Percentiles rank a stretch among this genome's conserved stretches.
phyloP scores from a whole-genome alignment of 1,140 invertebrate genomes.

The Drosophila yakuba region DNA sequence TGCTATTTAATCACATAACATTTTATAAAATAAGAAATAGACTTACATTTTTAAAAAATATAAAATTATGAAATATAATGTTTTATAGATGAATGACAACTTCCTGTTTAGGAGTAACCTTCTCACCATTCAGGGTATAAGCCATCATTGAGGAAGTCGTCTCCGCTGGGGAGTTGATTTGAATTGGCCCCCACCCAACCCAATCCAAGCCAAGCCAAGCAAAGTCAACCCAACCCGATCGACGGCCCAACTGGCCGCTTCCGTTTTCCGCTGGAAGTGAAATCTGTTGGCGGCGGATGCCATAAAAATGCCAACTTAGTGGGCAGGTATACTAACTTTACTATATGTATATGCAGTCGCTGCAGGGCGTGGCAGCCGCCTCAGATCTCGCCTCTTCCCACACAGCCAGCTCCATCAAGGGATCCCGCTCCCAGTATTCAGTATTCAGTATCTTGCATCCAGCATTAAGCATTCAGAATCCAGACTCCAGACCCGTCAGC shows the following conservation, averaged over 20 bases:
- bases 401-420: conserved; percentile 14
- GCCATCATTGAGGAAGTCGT: conserved; percentile 73
- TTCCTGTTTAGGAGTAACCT: too few species aligned
- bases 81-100: background rate
- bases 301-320: conserved; percentile 77
- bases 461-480: too few species aligned
- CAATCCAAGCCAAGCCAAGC: conserved; percentile 1
- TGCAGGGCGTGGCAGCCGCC: conserved; percentile 23
- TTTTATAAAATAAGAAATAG: too few species aligned
- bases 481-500: conserved; percentile 35
- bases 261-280: conserved; percentile 82
- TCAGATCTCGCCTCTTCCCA: conserved; percentile 34
- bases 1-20: too few species aligned
- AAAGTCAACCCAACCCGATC: conserved; percentile 2
- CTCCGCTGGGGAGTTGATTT: conserved; percentile 40
- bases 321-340: conserved; percentile 6
- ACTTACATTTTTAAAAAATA: too few species aligned
- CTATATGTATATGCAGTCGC: conserved; percentile 2
- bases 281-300: conserved; percentile 72
- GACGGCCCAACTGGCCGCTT: conserved; percentile 64
- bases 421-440: conserved; percentile 9
- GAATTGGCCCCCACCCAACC: conserved; percentile 23
- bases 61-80: too few species aligned
- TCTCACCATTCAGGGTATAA: conserved; percentile 2
- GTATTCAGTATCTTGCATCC: too few species aligned